Base-by-base conservation (phyloP, 1,140 invertebrate species). In the Bombus balteatus region DNA sequence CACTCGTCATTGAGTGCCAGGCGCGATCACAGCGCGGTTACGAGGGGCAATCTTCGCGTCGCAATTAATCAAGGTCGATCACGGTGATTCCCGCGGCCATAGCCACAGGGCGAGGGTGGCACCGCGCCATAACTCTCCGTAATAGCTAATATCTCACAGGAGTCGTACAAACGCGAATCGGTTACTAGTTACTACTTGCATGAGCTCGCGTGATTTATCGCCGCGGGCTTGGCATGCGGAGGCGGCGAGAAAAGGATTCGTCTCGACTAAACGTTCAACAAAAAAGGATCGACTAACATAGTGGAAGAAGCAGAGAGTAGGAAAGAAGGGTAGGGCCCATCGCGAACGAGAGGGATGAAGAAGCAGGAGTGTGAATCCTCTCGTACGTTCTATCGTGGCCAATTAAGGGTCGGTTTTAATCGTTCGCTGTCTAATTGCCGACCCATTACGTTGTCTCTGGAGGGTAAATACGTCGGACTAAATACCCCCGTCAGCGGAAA, bases 331-430 rank as follows among this genome's bases (percentile, higher is more conserved):
- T 37, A 71, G 78, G n/a, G 12, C 3, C 18, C 6, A 66, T 1
- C 9, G 39, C 34, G 47, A 43, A 18, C 34, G 77, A 89, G 75
- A 86, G 85, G 82, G 84, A 85, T 80, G 85, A 86, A 85, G 85
- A 32, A 53, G 37, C 3, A 66, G 39, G 88, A 93, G 90, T 89
- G 91, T 91, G 89, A 92, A 93, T 92, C 91, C 90, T 90, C 91
- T 78, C 68, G 83, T 86, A 87, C 82, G 89, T 65, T 93, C 87
- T 66, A 89, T 87, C 92, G 81, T 86, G 88, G 90, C 92, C 94
- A 94, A 94, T 94, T 94, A 94, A 93, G 92, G 87, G 89, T 92
- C 90, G 88, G 92, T 94, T 93, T 94, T 94, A 94, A 94, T 94
- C 94, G 94, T 92, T 94, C 91, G 57, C 80, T 91, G 90, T 91